Conservation (phyloP, 1,140 invertebrate species). For the Ceratina japonica region DNA sequence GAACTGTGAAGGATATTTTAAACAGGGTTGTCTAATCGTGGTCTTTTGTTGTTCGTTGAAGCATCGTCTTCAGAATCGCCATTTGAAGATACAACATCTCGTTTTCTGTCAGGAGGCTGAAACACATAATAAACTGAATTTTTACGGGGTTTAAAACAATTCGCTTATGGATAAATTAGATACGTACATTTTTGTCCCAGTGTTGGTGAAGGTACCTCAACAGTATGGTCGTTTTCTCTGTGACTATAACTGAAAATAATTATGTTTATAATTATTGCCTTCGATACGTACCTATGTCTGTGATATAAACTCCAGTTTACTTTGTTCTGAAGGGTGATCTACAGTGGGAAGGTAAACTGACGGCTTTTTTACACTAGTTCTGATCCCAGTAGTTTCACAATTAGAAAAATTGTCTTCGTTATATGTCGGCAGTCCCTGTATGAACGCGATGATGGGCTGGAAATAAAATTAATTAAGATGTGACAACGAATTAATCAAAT, state of each 20-base stretch:
- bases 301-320: conserved; percentile 77
- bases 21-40: conserved; percentile 72
- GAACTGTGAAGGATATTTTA: conserved; percentile 60
- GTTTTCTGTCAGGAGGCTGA: conserved; percentile 75
- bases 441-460: conserved; percentile 91
- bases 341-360: conserved; percentile 94
- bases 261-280: conserved; percentile 28
- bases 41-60: conserved; percentile 75
- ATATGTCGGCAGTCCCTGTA: conserved; percentile 94
- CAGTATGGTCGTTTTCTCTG: conserved; percentile 96
- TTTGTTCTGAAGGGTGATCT: conserved; percentile 93
- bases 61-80: conserved; percentile 74
- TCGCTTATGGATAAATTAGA: not conserved
- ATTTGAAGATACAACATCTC: conserved; percentile 72
- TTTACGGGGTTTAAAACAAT: not conserved
- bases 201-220: conserved; percentile 95
- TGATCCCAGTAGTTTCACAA: conserved; percentile 90
- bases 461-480: conserved; percentile 64
- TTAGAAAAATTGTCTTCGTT: conserved; percentile 94
- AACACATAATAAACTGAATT: conserved; percentile 29
- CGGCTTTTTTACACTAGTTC: conserved; percentile 90
- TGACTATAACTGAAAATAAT: conserved; percentile 89
- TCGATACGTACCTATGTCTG: not conserved
- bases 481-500: not conserved
- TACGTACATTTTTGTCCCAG: conserved; percentile 92